Base-by-base conservation (phyloP, 1,140 invertebrate species). In the Ceratina australensis region DNA sequence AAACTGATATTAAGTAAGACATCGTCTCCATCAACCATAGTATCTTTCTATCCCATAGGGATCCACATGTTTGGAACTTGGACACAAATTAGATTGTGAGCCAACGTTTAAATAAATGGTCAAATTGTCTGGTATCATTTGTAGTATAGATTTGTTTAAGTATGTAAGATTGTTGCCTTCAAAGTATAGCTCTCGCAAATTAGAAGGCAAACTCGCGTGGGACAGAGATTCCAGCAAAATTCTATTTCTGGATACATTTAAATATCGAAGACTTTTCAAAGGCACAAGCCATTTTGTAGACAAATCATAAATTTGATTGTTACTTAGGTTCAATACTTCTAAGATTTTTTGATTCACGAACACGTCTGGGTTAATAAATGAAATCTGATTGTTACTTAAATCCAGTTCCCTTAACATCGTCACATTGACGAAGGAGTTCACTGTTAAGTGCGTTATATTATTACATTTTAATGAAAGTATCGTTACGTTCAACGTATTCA, bases 341-440 rank as follows among this genome's bases (percentile, higher is more conserved):
- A 79, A 20, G 0, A 18, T 0, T 0, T 0, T 0, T 12, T 28
- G 22, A 20, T 10, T 3, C 1, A 3, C 0, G 42, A 79, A 79
- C 12, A 33, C 0, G 12, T 28, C 1, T 2, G 0, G 0, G 1
- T 59, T 0, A 3, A 78, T 15, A 0, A 0, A 0, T 0, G 1
- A 0, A 4, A 78, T 78, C 3, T 0, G 1, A n/a, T 78, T 78
- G 0, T 1, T 1, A 4, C 18, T 18, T 15, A 78, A 2, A 12
- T 0, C 49, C 24, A 78, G 7, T 13, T 16, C 50, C 7, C 0
- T 56, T 15, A 78, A 49, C 0, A 15, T 1, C 0, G n/a, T 0
- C 33, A 72, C 3, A 0, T 49, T 15, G 3, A 0, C 2, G 8
- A 72, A 20, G 2, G n/a, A 2, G 13, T 49, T 2, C 0, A 0